Percentiles rank a stretch among this genome's conserved stretches.
Conservation (phyloP, 2,797 vertebrate species). For the Pterois miles region DNA sequence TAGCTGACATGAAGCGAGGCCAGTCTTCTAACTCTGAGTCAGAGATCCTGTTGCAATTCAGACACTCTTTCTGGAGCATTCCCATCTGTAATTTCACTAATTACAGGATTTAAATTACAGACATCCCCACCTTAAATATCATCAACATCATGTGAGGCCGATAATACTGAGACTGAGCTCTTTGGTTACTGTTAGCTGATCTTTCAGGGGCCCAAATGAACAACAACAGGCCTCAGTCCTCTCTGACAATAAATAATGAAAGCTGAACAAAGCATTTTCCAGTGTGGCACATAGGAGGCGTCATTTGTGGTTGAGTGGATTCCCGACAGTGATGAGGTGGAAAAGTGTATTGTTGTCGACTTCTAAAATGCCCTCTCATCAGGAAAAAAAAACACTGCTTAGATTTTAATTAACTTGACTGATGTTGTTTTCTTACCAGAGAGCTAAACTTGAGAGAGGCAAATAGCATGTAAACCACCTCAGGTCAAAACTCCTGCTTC, state of each 20-base stretch:
- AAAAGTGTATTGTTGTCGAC: neutral
- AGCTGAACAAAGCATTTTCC: neutral
- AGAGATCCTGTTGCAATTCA: neutral
- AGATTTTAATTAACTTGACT: neutral
- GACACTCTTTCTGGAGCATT: neutral
- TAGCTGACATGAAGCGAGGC: neutral
- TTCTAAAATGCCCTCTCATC: neutral
- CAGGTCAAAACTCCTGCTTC: neutral
- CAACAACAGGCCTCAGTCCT: neutral
- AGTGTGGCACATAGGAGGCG: neutral
- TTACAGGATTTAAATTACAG: neutral
- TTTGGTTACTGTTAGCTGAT: neutral
- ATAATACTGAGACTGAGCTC: neutral
- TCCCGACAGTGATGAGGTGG: neutral
- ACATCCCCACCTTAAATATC: neutral
- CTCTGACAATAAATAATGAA: neutral
- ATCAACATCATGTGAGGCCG: neutral
- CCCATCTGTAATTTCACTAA: neutral
- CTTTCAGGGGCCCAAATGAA: neutral
- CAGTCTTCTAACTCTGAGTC: constrained; percentile 12
- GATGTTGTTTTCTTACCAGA: neutral
- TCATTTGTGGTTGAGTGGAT: neutral
- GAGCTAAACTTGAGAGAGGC: neutral
- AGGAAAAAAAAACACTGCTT: neutral
- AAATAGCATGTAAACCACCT: neutral